These are phyloP conservation scores for Poecilia wingei DNA, from an alignment of 2,797 vertebrate genomes.

Conservation along the genomic window DNA sequence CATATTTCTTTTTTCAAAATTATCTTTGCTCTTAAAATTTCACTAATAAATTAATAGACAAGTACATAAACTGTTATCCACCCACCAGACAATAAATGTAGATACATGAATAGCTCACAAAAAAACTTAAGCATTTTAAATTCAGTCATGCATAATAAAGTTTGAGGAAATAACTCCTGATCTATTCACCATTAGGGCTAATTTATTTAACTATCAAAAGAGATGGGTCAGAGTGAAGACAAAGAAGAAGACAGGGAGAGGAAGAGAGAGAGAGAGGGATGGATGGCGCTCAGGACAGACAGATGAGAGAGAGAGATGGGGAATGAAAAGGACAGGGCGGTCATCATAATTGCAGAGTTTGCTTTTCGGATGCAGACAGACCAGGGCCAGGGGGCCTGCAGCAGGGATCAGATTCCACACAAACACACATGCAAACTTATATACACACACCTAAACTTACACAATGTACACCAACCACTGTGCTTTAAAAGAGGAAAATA, in stretches of 20 bases:
- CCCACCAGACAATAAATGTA: not conserved
- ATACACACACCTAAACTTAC: constrained; percentile 44
- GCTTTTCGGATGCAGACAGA: constrained; percentile 82
- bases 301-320: constrained; percentile 65
- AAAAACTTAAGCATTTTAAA: not conserved
- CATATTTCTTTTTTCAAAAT: not conserved
- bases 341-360: constrained; percentile 82
- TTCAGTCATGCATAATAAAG: constrained; percentile 5
- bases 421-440: constrained; percentile 65
- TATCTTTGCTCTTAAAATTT: not conserved
- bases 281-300: constrained; percentile 15
- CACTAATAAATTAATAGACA: not conserved
- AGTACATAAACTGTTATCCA: not conserved
- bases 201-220: constrained; percentile 28
- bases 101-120: not conserved
- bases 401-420: constrained; percentile 75
- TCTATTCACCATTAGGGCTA: constrained; percentile 3
- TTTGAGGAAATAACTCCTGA: not conserved
- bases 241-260: constrained; percentile 27
- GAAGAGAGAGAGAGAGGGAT: constrained; percentile 3
- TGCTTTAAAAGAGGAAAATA: constrained; percentile 26
- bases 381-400: constrained; percentile 72
- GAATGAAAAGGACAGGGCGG: constrained; percentile 80
- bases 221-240: constrained; percentile 31
- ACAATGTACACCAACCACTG: constrained; percentile 14